These are phyloP conservation scores for Proctacanthus coquilletti DNA, from an alignment of 1,140 invertebrate species.

Conservation along the genomic window DNA sequence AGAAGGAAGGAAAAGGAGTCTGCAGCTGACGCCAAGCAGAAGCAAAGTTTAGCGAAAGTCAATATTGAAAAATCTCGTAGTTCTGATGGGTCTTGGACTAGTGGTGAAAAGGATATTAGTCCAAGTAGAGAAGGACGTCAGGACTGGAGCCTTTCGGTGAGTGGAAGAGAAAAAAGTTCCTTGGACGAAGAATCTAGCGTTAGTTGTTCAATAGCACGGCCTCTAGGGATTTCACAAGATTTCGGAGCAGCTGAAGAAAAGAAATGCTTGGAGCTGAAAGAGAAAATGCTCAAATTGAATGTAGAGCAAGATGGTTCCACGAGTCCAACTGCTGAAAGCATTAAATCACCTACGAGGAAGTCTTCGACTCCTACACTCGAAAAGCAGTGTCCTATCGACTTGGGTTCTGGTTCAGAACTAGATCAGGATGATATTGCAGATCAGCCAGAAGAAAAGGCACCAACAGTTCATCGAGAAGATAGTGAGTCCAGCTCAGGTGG, in stretches of 20 bases:
- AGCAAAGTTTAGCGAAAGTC: constrained; percentile 38
- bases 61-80: constrained; percentile 46
- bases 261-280: constrained; percentile 28
- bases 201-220: constrained; percentile 59
- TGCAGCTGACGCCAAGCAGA: constrained; percentile 15
- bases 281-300: constrained; percentile 24
- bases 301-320: constrained; percentile 10
- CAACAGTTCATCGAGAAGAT: constrained; percentile 21
- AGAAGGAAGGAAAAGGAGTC: constrained; percentile 12
- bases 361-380: constrained; percentile 41
- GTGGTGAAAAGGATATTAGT: constrained; percentile 39
- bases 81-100: constrained; percentile 45
- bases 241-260: constrained; percentile 41
- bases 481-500: constrained; percentile 27
- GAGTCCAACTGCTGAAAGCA: constrained; percentile 3
- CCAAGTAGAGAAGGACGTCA: constrained; percentile 23
- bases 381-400: constrained; percentile 43
- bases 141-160: constrained; percentile 33
- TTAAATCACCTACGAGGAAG: constrained; percentile 27
- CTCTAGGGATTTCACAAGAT: constrained; percentile 57
- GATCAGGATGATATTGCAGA: constrained; percentile 25
- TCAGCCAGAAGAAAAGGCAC: constrained; percentile 24
- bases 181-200: constrained; percentile 61
- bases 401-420: constrained; percentile 22
- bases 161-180: constrained; percentile 40